Conservation (phyloP, 2,888 invertebrate species). For the Julus scanicus region DNA sequence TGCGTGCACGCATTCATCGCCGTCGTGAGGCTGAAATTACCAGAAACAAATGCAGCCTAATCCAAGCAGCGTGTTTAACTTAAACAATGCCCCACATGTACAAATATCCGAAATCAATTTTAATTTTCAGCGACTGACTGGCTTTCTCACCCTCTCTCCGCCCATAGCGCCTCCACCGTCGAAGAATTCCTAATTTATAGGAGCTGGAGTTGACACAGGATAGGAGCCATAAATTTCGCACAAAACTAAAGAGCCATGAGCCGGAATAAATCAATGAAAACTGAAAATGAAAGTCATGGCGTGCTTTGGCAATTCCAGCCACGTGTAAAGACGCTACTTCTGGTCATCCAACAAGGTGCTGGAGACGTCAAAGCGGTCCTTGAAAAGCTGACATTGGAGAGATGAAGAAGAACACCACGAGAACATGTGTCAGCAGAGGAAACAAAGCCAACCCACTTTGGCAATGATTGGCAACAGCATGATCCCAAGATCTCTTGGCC, state of each 20-base stretch:
- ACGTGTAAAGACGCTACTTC: not conserved
- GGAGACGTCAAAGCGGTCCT: not conserved
- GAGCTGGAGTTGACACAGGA: not conserved
- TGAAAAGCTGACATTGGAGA: not conserved
- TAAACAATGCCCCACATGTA: slow-evolving; percentile 30
- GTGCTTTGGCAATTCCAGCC: not conserved
- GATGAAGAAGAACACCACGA: not conserved
- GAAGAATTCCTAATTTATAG: not conserved
- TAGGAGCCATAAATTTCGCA: slow-evolving; percentile 12
- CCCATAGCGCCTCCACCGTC: not conserved
- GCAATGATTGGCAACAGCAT: not conserved
- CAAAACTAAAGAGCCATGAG: not conserved
- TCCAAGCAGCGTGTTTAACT: slow-evolving; percentile 39
- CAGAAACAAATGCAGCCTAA: slow-evolving; percentile 42
- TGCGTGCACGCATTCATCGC: slow-evolving; percentile 4
- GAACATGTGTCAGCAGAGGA: slow-evolving; percentile 8
- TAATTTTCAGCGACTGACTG: slow-evolving; percentile 39
- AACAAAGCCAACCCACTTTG: not conserved
- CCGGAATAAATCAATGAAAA: slow-evolving; percentile 28
- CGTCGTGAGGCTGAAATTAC: slow-evolving; percentile 18
- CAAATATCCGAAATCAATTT: slow-evolving; percentile 31
- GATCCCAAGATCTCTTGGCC: not conserved
- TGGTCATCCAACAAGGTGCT: not conserved
- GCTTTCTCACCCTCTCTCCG: not conserved
- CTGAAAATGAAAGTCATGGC: slow-evolving; percentile 28